Percentiles rank a stretch among this genome's conserved stretches.
phyloP scores from a whole-genome alignment of 2,113 vertebrate genomes.

The Halcyon malimbica region DNA sequence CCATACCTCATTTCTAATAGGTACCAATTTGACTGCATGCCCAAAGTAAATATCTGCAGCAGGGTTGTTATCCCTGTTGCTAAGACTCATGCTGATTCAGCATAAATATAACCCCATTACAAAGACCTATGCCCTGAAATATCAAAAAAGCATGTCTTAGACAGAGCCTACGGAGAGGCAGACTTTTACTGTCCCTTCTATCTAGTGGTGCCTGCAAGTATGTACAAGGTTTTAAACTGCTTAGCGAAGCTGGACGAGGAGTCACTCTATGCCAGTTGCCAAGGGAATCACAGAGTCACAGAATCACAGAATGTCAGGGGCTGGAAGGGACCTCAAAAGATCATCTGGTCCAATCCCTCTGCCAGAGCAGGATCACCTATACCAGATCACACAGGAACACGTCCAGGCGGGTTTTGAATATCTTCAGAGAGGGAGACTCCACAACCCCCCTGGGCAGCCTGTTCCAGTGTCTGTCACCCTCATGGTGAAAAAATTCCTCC shows the following conservation, averaged over 20 bases:
- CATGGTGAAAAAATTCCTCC: no score
- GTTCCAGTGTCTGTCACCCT: no score
- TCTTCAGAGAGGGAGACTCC: no score
- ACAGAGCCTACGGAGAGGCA: background rate
- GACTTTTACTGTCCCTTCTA: background rate
- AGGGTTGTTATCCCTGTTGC: background rate
- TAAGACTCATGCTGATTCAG: background rate
- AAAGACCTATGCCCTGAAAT: background rate
- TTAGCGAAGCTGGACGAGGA: background rate
- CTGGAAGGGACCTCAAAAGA: background rate
- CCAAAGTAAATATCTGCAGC: background rate
- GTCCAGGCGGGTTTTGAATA: no score
- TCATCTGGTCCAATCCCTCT: background rate
- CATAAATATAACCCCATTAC: background rate
- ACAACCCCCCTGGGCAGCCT: no score
- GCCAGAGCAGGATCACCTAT: no score
- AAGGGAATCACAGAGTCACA: background rate
- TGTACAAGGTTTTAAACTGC: rapidly evolving
- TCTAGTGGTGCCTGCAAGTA: background rate
- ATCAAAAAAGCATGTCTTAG: background rate
- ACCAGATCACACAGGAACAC: no score
- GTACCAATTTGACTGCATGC: background rate
- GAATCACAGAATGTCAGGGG: background rate
- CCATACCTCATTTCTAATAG: background rate
- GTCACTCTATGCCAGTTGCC: background rate